phyloP scores from a whole-genome alignment of 2,113 vertebrate species.

The Perca flavescens region DNA sequence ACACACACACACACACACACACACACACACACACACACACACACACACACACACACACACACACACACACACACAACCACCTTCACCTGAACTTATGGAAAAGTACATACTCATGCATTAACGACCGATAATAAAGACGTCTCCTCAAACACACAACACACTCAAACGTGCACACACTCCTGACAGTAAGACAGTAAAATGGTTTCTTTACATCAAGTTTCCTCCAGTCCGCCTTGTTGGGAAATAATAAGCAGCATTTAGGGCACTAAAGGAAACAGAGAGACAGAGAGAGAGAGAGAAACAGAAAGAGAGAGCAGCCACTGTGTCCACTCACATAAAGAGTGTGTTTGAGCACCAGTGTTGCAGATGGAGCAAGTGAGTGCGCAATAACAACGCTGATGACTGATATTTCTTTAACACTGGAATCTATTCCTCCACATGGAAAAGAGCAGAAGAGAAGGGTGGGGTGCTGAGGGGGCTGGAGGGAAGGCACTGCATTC shows the following conservation, averaged over 20 bases:
- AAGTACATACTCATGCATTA: constrained; percentile 22
- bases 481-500: constrained; percentile 46
- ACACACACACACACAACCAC: background rate
- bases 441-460: constrained; percentile 63
- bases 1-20: background rate
- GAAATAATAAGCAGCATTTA: constrained; percentile 72
- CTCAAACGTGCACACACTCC: background rate
- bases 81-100: constrained; percentile 29
- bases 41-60: background rate
- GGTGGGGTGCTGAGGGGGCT: background rate
- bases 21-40: background rate
- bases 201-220: constrained; percentile 71
- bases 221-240: constrained; percentile 54
- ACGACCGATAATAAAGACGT: constrained; percentile 39
- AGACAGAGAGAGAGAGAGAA: constrained; percentile 1
- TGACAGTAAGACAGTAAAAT: constrained; percentile 53
- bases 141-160: background rate
- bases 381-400: constrained; percentile 72
- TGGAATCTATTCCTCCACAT: constrained; percentile 64
- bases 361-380: constrained; percentile 77
- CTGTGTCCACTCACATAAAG: constrained; percentile 69
- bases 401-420: constrained; percentile 75
- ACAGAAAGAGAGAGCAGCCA: constrained; percentile 47
- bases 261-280: constrained; percentile 55
- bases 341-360: constrained; percentile 64